These are phyloP conservation scores for Apus apus DNA, from an alignment of 2,113 vertebrate species.

Conservation along the genomic window DNA sequence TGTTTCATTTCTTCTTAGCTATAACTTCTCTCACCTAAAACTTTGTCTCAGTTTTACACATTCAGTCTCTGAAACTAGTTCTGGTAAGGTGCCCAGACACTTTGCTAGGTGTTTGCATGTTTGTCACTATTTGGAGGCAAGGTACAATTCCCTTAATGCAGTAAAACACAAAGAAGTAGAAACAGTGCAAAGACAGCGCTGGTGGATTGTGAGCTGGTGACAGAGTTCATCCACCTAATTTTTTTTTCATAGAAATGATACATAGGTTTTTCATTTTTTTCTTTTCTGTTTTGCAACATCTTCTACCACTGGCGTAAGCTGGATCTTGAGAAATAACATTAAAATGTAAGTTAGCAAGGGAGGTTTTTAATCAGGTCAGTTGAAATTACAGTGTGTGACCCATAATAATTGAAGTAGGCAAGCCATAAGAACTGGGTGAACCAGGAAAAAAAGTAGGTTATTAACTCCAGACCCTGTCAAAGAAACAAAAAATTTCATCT, in stretches of 20 bases:
- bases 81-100: neutral
- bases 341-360: neutral
- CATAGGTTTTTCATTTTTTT: fast-evolving
- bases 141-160: neutral
- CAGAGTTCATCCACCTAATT: neutral
- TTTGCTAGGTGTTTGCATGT: neutral
- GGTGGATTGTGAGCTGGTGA: fast-evolving
- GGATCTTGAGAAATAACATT: neutral
- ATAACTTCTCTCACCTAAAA: neutral
- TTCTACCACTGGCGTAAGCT: fast-evolving
- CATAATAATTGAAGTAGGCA: neutral
- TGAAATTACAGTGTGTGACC: fast-evolving
- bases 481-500: neutral
- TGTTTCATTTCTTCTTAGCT: neutral
- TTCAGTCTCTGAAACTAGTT: neutral
- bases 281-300: neutral
- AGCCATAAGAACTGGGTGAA: neutral
- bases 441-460: neutral
- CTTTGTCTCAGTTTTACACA: fast-evolving
- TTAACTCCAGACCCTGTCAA: neutral
- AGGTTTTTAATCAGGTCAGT: neutral
- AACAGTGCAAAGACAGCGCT: neutral
- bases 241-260: neutral
- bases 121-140: neutral
- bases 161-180: neutral